A percentile compares a stretch with the other conserved stretches of the same genome.
Evolutionary conservation across 2,888 invertebrate genomes (phyloP).

Genomic region (Invenusta paracnida): DNA sequence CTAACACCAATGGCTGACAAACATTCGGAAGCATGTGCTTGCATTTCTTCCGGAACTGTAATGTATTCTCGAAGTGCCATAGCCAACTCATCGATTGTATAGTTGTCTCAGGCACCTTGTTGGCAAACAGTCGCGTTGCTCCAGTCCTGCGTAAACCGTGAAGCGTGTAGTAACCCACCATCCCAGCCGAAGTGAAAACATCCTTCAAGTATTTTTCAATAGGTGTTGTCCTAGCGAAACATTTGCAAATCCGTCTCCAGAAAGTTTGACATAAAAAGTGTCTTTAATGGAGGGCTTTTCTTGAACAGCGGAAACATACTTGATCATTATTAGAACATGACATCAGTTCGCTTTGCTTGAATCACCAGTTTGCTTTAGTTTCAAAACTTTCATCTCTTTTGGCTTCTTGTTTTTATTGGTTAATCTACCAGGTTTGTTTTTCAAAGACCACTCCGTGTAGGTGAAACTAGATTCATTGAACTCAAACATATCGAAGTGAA

Average conservation of each 20-base stretch:
- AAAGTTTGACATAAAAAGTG: slow-evolving; percentile 17
- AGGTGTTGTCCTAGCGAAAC: slow-evolving; percentile 12
- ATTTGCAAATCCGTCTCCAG: slow-evolving; percentile 26
- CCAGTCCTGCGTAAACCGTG: slow-evolving; percentile 17
- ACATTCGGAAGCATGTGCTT: slow-evolving; percentile 19
- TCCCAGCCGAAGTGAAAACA: slow-evolving; percentile 26
- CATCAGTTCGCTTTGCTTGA: slow-evolving; percentile 15
- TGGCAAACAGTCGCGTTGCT: slow-evolving; percentile 2
- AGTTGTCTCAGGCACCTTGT: background rate
- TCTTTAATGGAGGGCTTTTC: background rate
- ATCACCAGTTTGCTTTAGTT: slow-evolving; percentile 14
- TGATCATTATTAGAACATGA: slow-evolving; percentile 5
- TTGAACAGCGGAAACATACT: slow-evolving; percentile 12
- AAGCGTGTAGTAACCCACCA: slow-evolving; percentile 19
- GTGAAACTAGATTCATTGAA: slow-evolving; percentile 26
- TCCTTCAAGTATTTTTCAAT: background rate
- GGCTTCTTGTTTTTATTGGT: background rate
- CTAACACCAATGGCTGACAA: slow-evolving; percentile 17
- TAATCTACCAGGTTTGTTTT: slow-evolving; percentile 19
- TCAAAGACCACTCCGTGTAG: slow-evolving; percentile 13
- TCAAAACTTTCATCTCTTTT: background rate
- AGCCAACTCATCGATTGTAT: background rate
- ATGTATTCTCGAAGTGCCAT: slow-evolving; percentile 14
- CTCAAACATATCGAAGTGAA: slow-evolving; percentile 17
- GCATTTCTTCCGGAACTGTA: slow-evolving; percentile 18